Percentiles rank a stretch among this genome's conserved stretches.
These are phyloP conservation scores for Drusus annulatus DNA, from an alignment of 1,140 invertebrate species.

Conservation along the genomic window DNA sequence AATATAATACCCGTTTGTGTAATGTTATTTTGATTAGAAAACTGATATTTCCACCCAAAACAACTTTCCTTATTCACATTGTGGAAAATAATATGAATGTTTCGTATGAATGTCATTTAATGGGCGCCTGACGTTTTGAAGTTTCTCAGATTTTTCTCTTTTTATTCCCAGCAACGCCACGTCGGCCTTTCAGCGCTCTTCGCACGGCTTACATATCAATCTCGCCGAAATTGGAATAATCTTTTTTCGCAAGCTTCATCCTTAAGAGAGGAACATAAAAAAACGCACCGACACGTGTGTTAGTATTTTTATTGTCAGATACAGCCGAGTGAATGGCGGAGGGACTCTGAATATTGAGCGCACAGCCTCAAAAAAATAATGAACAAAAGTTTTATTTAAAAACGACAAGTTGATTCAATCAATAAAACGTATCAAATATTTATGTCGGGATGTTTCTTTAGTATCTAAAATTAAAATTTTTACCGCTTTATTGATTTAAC, in stretches of 20 bases:
- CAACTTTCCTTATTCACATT: neutral
- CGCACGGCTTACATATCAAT: constrained; percentile 21
- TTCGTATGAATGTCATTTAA: constrained; percentile 28
- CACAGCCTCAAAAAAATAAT: too few relatives aligned
- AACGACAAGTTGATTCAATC: too few relatives aligned
- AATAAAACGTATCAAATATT: too few relatives aligned
- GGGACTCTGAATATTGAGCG: too few relatives aligned
- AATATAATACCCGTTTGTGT: too few relatives aligned
- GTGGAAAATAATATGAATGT: neutral
- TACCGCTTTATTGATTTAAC: too few relatives aligned
- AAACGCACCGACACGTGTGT: too few relatives aligned
- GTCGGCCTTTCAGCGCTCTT: neutral
- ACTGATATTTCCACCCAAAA: too few relatives aligned
- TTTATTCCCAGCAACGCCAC: neutral
- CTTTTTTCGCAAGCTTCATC: neutral
- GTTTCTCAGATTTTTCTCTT: constrained; percentile 23
- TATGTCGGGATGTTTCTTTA: too few relatives aligned
- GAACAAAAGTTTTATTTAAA: too few relatives aligned
- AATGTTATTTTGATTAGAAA: too few relatives aligned
- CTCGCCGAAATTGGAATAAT: constrained; percentile 7
- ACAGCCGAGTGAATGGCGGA: neutral
- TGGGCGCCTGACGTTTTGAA: constrained; percentile 28
- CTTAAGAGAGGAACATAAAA: neutral
- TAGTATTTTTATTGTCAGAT: neutral
- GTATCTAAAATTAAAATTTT: too few relatives aligned